Evolutionary conservation across 30 jellyfish, hydroid and myxozoan species (phyloP), one percentile per base, ranked within the genome.

Genomic region (Sanderia malayensis): DNA sequence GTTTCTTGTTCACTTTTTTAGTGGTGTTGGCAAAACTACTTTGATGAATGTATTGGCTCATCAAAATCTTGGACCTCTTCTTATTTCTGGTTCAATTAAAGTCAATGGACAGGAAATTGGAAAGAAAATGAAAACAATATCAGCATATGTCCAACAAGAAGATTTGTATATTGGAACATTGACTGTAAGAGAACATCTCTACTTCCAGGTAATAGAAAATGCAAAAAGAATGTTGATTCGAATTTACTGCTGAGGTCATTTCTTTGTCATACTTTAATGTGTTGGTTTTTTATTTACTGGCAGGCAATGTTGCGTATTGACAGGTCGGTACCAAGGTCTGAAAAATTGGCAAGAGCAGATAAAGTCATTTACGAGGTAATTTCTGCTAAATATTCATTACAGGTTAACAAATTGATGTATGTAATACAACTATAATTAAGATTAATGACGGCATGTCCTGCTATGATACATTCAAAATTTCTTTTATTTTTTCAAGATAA

Each of bases 1-100:
- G n/a, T n/a, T n/a, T n/a, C n/a, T n/a, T n/a, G n/a, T n/a, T n/a
- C n/a, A n/a, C 28, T 60, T 41, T 53, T 66, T 13, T 68, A 89
- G 98, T 90, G 98, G 98, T 64, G 98, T 96, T 69, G 98, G 98
- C 3, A 90, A 90, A 65, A 90, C 98, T 8, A 90, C 98, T 0
- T 67, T 90, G 57, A 70, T 90, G 88, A 90, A 90, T 44, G 86
- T 70, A 0, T 41, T 90, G 64, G 88, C 98, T 26, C 79, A 81
- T n/a, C 96, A 90, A 44, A 76, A 90, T 34, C 61, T 84, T 60
- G 57, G 79, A 2, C 34, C 58, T 15, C 67, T 90, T 46, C 46
- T 63, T 20, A 59, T 83, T 10, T 57, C 83, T 65, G 98, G 98
- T 11, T 31, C 76, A 26, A 73, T 90, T 71, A 45, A 52, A 67